Evolutionary conservation across 2,888 invertebrate species (phyloP), one percentile per base, ranked within the genome.

Genomic region (Ditylenchus weischeri): DNA sequence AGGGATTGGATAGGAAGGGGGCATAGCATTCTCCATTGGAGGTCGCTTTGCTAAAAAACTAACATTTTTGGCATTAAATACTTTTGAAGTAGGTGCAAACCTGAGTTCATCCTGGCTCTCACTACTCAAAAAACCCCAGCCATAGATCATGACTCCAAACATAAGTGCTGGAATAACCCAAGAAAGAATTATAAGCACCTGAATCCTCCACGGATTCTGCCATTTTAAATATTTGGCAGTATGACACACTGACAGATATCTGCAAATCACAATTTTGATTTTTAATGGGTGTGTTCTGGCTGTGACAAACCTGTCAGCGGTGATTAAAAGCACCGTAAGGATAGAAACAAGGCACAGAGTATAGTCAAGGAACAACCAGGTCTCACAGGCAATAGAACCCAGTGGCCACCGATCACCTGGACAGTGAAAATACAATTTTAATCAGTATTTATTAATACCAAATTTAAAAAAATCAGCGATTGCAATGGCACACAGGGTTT

Each of bases 161-260:
- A 83, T 75, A 57, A 76, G 62, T 49, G 77, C 76, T 3, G 83
- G 81, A 51, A 83, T 57, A 8, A 82, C 50, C 83, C 83, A 83
- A 4, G 80, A 80, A 62, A 79, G 60, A 60, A 79, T 64, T 57
- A 83, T 83, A 23, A 78, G 66, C 43, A 75, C 62, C 64, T 77
- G 69, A 7, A 77, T 94, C 77, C 91, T 89, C 72, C 89, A 89
- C 82, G 93, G 92, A 6, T 95, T 77, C 65, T 83, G 82, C 83
- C 83, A 83, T 68, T 79, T 80, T 8, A 83, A 68, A 66, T 83
- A 83, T 64, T 75, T 75, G 35, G 83, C 83, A 13, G 83, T 79
- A 61, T 83, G 77, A 49, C 79, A 79, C 11, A 83, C 83, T 65
- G 75, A 77, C 66, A 75, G 43, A 63, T 79, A 81, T 23, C 82